Base-by-base conservation (phyloP, 2,888 invertebrate species). In the Acanthopleura granulata region DNA sequence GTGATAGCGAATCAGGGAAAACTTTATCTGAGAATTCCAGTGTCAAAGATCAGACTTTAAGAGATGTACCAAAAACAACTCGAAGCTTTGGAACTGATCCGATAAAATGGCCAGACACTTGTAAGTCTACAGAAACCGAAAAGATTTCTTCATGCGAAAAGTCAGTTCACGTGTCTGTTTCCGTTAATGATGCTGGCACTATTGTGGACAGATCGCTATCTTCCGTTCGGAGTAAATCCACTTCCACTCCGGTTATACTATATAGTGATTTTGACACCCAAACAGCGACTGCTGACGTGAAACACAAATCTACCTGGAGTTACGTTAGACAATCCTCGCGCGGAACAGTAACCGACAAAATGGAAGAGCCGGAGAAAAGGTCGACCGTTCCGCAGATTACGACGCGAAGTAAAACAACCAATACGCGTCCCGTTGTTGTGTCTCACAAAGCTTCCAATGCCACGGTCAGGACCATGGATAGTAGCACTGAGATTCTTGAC, bases 61-160 rank as follows among this genome's bases (percentile, higher is more conserved):
- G 4, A 40, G 40, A 9, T 40, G 40, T 40, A 40, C 4, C 40
- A 40, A 40, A 40, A 40, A 40, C 40, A 40, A 40, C 40, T 40
- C 40, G 40, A 22, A 22, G 22, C 12, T 57, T 57, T 22, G 57
- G 57, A 57, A 57, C 57, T 4, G n/a, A 57, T 57, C 57, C 57
- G 12, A 57, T 57, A 57, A 18, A 22, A 57, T 57, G 57, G 57
- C 57, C n/a, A 22, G 22, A 18, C 12, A 9, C n/a, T 57, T 57
- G n/a, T 12, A 57, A 57, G 57, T 57, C 57, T 57, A 57, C 57
- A 22, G 57, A 57, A 57, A 57, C 57, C 1, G 57, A 57, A 57
- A 22, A 18, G 18, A 22, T 57, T n/a, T 6, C 3, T n/a, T n/a
- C n/a, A 18, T 57, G 6, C 18, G 57, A 57, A 18, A 57, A 57